Evolutionary conservation across 2,797 vertebrate genomes (phyloP), one percentile per base, ranked within the genome.

Genomic region (Phoebastria nigripes): DNA sequence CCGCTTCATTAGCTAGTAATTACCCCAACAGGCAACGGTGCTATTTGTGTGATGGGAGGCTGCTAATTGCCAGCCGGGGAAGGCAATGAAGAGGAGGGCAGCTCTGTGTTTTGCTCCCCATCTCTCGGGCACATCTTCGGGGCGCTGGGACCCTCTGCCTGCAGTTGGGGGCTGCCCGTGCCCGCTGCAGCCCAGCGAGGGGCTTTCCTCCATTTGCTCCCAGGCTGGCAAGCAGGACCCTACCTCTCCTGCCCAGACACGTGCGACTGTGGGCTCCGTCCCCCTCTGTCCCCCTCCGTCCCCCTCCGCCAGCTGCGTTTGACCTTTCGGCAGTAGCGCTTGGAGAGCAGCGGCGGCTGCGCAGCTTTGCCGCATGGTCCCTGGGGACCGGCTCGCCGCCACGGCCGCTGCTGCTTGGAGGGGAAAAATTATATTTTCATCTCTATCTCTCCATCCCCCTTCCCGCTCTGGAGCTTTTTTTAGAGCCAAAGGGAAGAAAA

Each of bases 401-500:
- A 9, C 37, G 47, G 92, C 94, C 80, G 5, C 93, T 5, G 35
- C 51, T 16, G 65, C 96, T 97, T 88, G 12, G 63, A 95, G 94
- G 91, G 87, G 88, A 80, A 96, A 96, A 97, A 97, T 92, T 31
- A 41, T 81, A 81, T 96, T 97, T 97, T 96, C 96, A 88, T 95
- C 96, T 97, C 87, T 54, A 77, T 84, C 81, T 47, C 51, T 74
- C 95, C 82, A 69, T 84, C 77, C 71, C 44, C 49, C 61, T 92
- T 81, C 71, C 89, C 52, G 4, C 85, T 86, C 79, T 61, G 56
- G 92, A 94, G 89, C 74, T 92, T 72, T 90, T 72, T 87, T 86
- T 78, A 81, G 72, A 93, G 86, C 90, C 74, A 33, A 91, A 86
- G 81, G 74, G 84, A 87, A 96, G 61, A 69, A 61, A 92, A 94